phyloP scores from a whole-genome alignment of 92 coral and sea anemone genomes.

The Zoanthus sansibaricus region DNA sequence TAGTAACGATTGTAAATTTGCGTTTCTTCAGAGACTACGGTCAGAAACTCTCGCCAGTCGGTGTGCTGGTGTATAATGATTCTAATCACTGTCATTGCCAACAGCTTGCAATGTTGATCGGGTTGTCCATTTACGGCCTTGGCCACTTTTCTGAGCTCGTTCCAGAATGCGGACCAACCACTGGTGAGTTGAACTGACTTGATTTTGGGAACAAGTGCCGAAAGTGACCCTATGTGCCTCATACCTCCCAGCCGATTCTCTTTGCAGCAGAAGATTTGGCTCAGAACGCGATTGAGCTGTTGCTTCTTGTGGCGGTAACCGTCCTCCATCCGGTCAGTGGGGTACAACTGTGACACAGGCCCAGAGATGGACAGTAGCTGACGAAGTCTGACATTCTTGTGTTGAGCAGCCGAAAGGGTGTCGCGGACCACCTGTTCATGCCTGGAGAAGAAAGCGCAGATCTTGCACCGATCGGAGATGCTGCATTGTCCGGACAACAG shows the following conservation, averaged over 20 bases:
- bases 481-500: neutral
- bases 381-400: neutral
- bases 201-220: neutral
- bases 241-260: conserved; percentile 30
- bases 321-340: conserved; percentile 7
- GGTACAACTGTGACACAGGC: neutral
- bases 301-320: neutral
- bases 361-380: neutral
- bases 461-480: neutral
- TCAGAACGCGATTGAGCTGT: neutral
- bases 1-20: neutral
- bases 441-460: neutral
- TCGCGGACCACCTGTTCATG: neutral
- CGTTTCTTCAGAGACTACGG: neutral
- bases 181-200: neutral
- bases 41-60: conserved; percentile 18
- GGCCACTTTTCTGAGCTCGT: conserved; percentile 34
- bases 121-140: conserved; percentile 33
- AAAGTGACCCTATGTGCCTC: conserved; percentile 10
- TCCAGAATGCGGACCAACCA: conserved; percentile 29
- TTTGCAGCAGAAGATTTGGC: conserved; percentile 10
- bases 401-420: neutral
- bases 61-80: neutral
- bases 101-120: conserved; percentile 14
- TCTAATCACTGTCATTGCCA: conserved; percentile 20